Conservation (phyloP, 2,888 invertebrate species). For the Watsonalla binaria region DNA sequence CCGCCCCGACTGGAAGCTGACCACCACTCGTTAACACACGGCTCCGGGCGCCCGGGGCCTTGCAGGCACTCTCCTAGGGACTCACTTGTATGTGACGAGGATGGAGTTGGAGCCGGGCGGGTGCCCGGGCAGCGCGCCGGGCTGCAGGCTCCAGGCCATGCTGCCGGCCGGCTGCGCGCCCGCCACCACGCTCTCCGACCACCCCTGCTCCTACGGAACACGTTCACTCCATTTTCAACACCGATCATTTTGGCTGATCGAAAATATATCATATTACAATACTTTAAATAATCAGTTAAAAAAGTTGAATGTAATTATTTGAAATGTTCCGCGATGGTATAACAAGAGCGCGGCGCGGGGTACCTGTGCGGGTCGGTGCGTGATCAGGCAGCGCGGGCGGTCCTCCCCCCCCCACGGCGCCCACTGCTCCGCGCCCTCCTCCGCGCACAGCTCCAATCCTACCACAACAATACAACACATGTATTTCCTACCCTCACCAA, state of each 20-base stretch:
- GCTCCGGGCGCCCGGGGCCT: no score
- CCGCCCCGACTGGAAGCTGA: conserved; percentile 89
- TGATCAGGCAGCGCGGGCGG: conserved; percentile 84
- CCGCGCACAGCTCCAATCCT: conserved; percentile 57
- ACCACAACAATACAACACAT: conserved; percentile 2
- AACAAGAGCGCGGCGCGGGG: neutral
- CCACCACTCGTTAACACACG: neutral
- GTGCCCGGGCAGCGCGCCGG: conserved; percentile 79
- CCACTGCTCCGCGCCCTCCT: conserved; percentile 81
- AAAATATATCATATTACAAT: no score
- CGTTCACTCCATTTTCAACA: no score
- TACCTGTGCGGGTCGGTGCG: conserved; percentile 72
- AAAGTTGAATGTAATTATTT: no score
- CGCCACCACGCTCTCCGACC: conserved; percentile 41
- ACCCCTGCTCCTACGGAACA: no score
- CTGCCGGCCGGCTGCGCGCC: conserved; percentile 90
- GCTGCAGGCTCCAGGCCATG: conserved; percentile 88
- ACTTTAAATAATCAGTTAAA: no score
- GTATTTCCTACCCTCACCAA: neutral
- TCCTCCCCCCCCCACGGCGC: conserved; percentile 87
- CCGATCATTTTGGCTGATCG: no score
- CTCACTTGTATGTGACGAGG: conserved; percentile 81
- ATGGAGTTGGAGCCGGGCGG: conserved; percentile 83
- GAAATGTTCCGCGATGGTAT: no score
- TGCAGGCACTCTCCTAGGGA: no score